phyloP scores from a whole-genome alignment of 2,797 vertebrate genomes.

The Furcifer pardalis region DNA sequence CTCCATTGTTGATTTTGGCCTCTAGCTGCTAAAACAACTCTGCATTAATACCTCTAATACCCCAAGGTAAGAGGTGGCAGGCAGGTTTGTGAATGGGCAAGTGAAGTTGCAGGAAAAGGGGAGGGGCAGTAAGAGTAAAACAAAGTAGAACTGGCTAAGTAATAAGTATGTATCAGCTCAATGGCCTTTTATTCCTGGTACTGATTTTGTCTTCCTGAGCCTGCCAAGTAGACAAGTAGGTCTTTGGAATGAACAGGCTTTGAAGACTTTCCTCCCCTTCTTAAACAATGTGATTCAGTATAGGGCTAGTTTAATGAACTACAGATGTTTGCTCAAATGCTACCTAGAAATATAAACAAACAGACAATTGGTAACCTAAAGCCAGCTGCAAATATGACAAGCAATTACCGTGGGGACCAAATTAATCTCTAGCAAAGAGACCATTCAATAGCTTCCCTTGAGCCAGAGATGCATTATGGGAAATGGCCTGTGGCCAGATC shows the following conservation, averaged over 20 bases:
- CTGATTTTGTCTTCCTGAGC: background rate
- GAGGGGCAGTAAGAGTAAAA: conserved; percentile 21
- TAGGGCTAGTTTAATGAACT: background rate
- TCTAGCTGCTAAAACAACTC: conserved; percentile 16
- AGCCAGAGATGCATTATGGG: conserved; percentile 15
- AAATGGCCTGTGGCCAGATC: conserved; percentile 21
- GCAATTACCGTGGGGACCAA: conserved; percentile 1
- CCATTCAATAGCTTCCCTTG: conserved; percentile 5
- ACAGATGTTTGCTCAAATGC: conserved; percentile 31
- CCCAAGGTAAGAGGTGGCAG: background rate
- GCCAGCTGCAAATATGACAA: conserved; percentile 19
- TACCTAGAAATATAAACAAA: conserved; percentile 25
- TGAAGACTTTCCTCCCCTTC: background rate
- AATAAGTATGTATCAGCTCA: background rate
- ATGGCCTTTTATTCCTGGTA: conserved; percentile 17
- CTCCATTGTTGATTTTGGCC: conserved; percentile 1
- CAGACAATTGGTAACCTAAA: conserved; percentile 14
- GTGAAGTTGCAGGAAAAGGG: background rate
- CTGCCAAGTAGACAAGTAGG: background rate
- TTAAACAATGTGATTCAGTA: conserved; percentile 4
- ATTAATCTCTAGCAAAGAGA: conserved; percentile 15
- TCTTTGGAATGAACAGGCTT: background rate
- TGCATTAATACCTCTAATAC: background rate
- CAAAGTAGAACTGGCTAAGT: background rate
- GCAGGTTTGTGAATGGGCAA: background rate